Percentiles rank a stretch among this genome's conserved stretches.
Conservation (phyloP, 2,888 invertebrate species). For the Tinea semifulvella region DNA sequence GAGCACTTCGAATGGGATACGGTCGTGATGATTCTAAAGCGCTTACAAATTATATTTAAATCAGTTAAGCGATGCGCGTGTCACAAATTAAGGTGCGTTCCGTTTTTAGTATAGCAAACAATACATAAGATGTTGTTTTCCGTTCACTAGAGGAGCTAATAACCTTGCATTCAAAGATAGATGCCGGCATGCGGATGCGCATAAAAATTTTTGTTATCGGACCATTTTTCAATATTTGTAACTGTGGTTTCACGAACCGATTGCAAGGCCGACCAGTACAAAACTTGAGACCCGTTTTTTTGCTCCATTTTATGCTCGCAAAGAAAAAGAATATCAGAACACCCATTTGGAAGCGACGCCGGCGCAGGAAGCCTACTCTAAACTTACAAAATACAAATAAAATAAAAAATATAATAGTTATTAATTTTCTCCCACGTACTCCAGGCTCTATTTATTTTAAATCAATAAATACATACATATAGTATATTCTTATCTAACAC, state of each 20-base stretch:
- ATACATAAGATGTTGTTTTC: neutral
- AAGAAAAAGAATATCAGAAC: slow-evolving; percentile 59
- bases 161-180: slow-evolving; percentile 11
- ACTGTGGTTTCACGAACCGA: slow-evolving; percentile 53
- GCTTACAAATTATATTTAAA: no score
- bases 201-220: slow-evolving; percentile 7
- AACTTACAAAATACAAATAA: no score
- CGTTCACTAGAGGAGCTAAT: neutral
- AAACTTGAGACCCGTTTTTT: slow-evolving; percentile 49
- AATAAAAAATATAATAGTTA: no score
- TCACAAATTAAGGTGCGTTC: slow-evolving; percentile 22
- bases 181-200: slow-evolving; percentile 12
- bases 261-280: slow-evolving; percentile 59
- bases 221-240: slow-evolving; percentile 36
- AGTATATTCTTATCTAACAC: no score
- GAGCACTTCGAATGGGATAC: no score
- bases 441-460: no score
- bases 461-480: no score
- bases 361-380: no score
- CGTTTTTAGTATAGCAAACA: neutral
- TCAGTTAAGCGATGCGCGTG: no score
- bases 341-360: slow-evolving; percentile 57
- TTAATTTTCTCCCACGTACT: no score
- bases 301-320: slow-evolving; percentile 55
- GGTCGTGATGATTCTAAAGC: no score